Evolutionary conservation across 1,140 invertebrate genomes (phyloP).

Genomic region (Branchinecta lynchi): DNA sequence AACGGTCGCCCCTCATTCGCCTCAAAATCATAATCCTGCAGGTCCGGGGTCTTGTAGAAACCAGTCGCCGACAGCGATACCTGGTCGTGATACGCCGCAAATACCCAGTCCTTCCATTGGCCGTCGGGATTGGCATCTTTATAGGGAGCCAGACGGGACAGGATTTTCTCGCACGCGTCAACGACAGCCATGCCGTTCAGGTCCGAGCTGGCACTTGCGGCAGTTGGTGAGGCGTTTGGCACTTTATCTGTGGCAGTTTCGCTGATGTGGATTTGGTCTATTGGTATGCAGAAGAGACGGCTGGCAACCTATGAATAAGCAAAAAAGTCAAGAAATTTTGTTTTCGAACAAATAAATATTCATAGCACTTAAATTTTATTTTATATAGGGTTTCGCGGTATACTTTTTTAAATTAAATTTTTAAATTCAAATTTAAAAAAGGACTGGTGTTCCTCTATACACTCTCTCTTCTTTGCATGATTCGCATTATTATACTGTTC

Average conservation of each 20-base stretch:
- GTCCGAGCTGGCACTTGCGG: slow-evolving; percentile 79
- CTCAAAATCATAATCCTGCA: slow-evolving; percentile 51
- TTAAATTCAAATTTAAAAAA: no score
- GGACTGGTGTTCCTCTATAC: no score
- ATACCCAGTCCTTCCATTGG: slow-evolving; percentile 72
- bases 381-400: no score
- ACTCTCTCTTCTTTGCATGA: no score
- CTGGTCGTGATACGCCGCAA: slow-evolving; percentile 57
- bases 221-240: slow-evolving; percentile 81
- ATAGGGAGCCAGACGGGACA: slow-evolving; percentile 56
- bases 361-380: no score
- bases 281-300: slow-evolving; percentile 50
- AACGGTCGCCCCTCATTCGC: slow-evolving; percentile 53
- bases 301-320: slow-evolving; percentile 42
- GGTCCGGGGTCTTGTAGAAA: slow-evolving; percentile 62
- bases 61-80: slow-evolving; percentile 70
- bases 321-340: no score
- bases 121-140: slow-evolving; percentile 57
- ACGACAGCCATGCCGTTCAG: slow-evolving; percentile 87
- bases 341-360: no score
- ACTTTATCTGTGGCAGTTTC: slow-evolving; percentile 87
- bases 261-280: slow-evolving; percentile 62
- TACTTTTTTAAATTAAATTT: no score
- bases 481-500: no score
- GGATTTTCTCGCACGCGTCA: slow-evolving; percentile 37